Base-by-base conservation (phyloP, 2,888 invertebrate species). In the Lapara coniferarum region DNA sequence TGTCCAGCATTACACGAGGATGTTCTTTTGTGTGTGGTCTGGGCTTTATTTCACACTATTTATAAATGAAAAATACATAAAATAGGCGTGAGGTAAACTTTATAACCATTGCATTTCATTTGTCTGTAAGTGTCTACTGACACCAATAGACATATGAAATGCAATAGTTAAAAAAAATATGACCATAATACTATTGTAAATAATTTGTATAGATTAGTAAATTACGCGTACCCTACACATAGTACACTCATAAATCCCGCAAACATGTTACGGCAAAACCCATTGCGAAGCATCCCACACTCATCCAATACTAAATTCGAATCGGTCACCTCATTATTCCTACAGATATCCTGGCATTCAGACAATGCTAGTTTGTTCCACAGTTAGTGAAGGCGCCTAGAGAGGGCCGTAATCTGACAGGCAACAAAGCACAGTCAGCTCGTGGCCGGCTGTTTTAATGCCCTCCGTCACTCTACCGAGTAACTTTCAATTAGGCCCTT, bases 401-500 rank as follows among this genome's bases (percentile, higher is more conserved):
- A 84, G 86, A 84, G 74, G 70, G 73, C 78, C 81, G 79, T 86
- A 86, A 87, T 86, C 87, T 83, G 86, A 86, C 86, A 86, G 79
- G 80, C 77, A 84, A 86, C 85, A 84, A 81, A 84, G 82, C 82
- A 78, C 78, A 83, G 78, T 75, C 77, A 72, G 77, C 78, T 77
- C 75, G 72, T 72, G 71, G 75, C 72, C 73, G 72, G 81, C 77
- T 81, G 80, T 85, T 84, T 85, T 86, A 85, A 80, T 84, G 78
- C 78, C 72, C 81, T 82, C 78, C 80, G 82, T 85, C 85, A 84
- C 79, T 84, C 81, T 71, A 69, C 75, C 83, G 76, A 82, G 84
- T 85, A 85, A 85, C 82, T 84, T 85, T 85, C 86, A 86, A 86
- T 86, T 85, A 85, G 83, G 77, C 71, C 77, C 78, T 81, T 74